phyloP scores from a whole-genome alignment of 1,140 invertebrate species.

The Heliconius hermathena region DNA sequence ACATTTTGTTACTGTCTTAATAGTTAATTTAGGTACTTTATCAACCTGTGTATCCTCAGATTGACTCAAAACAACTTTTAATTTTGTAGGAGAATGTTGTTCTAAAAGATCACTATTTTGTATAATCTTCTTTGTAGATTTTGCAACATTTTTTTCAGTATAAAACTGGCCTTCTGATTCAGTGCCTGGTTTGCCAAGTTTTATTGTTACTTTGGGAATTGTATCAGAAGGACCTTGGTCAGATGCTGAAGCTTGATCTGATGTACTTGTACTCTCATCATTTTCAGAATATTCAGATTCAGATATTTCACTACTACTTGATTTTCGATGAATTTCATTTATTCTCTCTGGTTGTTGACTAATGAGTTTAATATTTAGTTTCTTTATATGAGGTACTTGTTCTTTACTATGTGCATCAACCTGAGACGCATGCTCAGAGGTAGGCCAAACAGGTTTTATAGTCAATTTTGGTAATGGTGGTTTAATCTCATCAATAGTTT shows the following conservation, averaged over 20 bases:
- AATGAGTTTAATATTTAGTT: slow-evolving; percentile 78
- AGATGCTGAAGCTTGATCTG: slow-evolving; percentile 70
- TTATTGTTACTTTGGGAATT: slow-evolving; percentile 78
- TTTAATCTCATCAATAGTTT: slow-evolving; percentile 66
- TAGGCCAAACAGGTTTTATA: slow-evolving; percentile 72
- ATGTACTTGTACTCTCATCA: slow-evolving; percentile 76
- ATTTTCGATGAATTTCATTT: slow-evolving; percentile 71
- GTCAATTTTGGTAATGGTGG: slow-evolving; percentile 72
- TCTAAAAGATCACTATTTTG: slow-evolving; percentile 63
- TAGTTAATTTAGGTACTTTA: slow-evolving; percentile 75
- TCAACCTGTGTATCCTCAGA: slow-evolving; percentile 63
- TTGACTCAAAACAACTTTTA: slow-evolving; percentile 68
- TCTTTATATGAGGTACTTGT: slow-evolving; percentile 64
- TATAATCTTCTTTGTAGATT: slow-evolving; percentile 72
- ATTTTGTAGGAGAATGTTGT: slow-evolving; percentile 54
- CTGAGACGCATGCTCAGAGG: slow-evolving; percentile 39
- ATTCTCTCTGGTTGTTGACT: slow-evolving; percentile 71
- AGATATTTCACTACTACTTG: slow-evolving; percentile 80
- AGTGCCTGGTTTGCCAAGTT: slow-evolving; percentile 74
- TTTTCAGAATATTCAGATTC: slow-evolving; percentile 80
- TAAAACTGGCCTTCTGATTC: slow-evolving; percentile 75
- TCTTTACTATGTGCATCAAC: slow-evolving; percentile 48
- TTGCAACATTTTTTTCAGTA: slow-evolving; percentile 72
- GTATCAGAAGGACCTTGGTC: slow-evolving; percentile 65
- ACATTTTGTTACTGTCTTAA: slow-evolving; percentile 70